Base-by-base conservation (phyloP, 2,888 invertebrate species). In the Horisme vitalbata region DNA sequence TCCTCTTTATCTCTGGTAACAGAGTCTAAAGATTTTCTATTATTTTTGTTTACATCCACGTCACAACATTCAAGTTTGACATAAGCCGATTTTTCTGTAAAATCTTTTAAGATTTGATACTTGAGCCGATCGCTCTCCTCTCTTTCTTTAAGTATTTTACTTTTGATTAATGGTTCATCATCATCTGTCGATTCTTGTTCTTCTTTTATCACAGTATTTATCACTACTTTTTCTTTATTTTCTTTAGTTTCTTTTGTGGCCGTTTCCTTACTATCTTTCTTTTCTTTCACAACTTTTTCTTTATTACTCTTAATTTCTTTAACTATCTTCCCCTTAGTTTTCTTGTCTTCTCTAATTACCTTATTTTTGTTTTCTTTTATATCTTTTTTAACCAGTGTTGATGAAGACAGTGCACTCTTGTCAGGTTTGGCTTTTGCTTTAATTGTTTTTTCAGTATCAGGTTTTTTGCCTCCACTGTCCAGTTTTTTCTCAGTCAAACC, bases 31-130 rank as follows among this genome's bases (percentile, higher is more conserved):
- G 85, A 86, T 63, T 79, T 83, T 65, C 79, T 82, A 33, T 71
- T 75, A 65, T 73, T 84, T 65, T 80, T 81, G 57, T 73, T 83
- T 41, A 87, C 71, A 63, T 83, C 86, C 41, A 84, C 86, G 64
- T 90, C 85, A 63, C 84, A 89, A 68, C 87, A 86, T 66, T 89
- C 86, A 48, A 90, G 63, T 66, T 89, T 89, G 12, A 89, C 89
- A 57, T 87, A 87, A 4, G 88, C 83, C 12, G 88, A 84, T 67
- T 88, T 88, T 71, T 87, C 83, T 0, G 89, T 82, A 45, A 87
- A 75, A 59, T 89, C 88, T 68, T 85, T 88, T 35, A 87, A 55
- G 44, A 88, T 55, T 59, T 85, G 81, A 55, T 79, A 83, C 59
- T 88, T 86, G 7, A 85, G 61, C 21, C 74, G 75, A 34, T 84